Evolutionary conservation across 1,140 invertebrate genomes (phyloP).

Genomic region (Brevipalpus yothersi): DNA sequence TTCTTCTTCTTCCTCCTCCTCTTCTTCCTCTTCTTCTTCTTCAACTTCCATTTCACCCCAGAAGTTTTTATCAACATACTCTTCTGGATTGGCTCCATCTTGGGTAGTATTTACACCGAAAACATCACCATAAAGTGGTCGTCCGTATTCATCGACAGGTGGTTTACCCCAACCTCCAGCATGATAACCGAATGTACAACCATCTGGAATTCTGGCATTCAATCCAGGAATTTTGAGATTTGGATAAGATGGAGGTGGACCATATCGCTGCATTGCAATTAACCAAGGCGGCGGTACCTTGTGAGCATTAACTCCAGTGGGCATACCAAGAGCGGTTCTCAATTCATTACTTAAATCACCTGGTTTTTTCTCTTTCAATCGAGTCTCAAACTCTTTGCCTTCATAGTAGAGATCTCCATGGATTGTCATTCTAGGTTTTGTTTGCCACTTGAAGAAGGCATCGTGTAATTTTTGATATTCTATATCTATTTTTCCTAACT

Average conservation of each 20-base stretch:
- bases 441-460: conserved; percentile 99
- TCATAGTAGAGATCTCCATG: conserved; percentile 99
- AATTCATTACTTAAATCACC: conserved; percentile 89
- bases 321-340: conserved; percentile 90
- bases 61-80: conserved; percentile 64
- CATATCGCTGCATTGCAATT: conserved; percentile 98
- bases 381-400: conserved; percentile 98
- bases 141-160: conserved; percentile 51
- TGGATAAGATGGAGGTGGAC: conserved; percentile 95
- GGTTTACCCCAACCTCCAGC: conserved; percentile 60
- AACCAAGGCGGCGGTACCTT: conserved; percentile 88
- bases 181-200: conserved; percentile 95
- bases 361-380: conserved; percentile 93
- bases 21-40: conserved; percentile 61
- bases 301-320: conserved; percentile 49
- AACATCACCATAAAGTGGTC: conserved; percentile 95
- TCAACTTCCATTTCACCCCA: conserved; percentile 96
- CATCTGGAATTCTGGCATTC: conserved; percentile 77
- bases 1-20: conserved; percentile 31
- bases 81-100: conserved; percentile 16
- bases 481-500: conserved; percentile 97
- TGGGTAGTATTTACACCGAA: conserved; percentile 36
- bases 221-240: conserved; percentile 87
- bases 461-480: conserved; percentile 99
- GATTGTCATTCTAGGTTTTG: conserved; percentile 93